A percentile compares a stretch with the other conserved stretches of the same genome.
Conservation (phyloP, 2,888 invertebrate species). For the Rotaria magnacalcarata region DNA sequence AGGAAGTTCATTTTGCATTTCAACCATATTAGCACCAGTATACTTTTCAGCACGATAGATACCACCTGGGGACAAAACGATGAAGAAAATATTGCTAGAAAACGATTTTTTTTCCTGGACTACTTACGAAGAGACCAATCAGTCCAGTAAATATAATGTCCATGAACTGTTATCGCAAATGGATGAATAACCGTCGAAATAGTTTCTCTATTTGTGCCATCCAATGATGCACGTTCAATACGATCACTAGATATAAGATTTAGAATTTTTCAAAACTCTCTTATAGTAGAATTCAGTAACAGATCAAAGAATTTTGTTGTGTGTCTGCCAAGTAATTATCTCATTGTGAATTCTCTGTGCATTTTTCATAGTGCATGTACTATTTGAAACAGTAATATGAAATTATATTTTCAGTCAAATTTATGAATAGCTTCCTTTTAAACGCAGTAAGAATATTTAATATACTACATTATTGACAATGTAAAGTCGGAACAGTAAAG, state of each 20-base stretch:
- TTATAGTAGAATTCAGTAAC: too few species aligned
- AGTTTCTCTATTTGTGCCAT: conserved; percentile 76
- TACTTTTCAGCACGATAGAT: conserved; percentile 94
- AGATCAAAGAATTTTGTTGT: neutral
- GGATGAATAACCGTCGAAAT: conserved; percentile 78
- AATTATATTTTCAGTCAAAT: too few species aligned
- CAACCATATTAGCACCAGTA: conserved; percentile 86
- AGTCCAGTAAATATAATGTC: conserved; percentile 90
- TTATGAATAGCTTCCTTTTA: too few species aligned
- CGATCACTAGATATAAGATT: conserved; percentile 66
- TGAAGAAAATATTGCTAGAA: too few species aligned
- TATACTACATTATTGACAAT: too few species aligned
- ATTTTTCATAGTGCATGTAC: too few species aligned
- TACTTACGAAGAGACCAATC: conserved; percentile 69
- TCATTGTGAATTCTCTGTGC: too few species aligned
- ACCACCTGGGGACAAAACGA: conserved; percentile 48
- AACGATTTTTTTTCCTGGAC: neutral
- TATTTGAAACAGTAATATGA: too few species aligned
- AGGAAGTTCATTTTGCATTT: conserved; percentile 84
- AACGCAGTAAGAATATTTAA: too few species aligned
- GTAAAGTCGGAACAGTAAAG: too few species aligned
- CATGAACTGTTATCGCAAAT: conserved; percentile 83
- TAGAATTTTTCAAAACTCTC: conserved; percentile 47
- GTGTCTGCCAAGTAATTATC: too few species aligned
- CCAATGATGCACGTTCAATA: conserved; percentile 82